Evolutionary conservation across 2,888 invertebrate genomes (phyloP).

Genomic region (Torymus texanus): DNA sequence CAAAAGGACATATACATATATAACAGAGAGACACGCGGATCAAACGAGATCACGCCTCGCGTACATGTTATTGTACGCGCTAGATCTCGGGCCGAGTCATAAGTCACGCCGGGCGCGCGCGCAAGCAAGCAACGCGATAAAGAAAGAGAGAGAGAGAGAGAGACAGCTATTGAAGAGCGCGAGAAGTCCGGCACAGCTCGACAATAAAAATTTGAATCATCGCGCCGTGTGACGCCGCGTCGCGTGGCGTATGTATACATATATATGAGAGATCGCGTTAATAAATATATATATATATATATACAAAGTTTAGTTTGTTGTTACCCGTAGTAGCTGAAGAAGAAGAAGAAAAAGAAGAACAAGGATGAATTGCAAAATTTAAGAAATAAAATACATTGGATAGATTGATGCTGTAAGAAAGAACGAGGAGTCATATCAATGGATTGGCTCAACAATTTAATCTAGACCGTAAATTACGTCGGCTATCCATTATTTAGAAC

Average conservation of each 20-base stretch:
- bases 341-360: neutral
- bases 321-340: neutral
- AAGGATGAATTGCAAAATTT: neutral
- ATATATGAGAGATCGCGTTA: too few relatives aligned
- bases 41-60: constrained; percentile 31
- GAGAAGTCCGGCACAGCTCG: neutral
- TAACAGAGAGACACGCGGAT: neutral
- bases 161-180: constrained; percentile 45
- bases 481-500: constrained; percentile 40
- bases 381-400: constrained; percentile 1
- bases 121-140: neutral
- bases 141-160: too few relatives aligned
- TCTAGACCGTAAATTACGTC: constrained; percentile 31
- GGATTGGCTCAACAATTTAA: constrained; percentile 36
- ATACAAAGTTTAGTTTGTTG: too few relatives aligned
- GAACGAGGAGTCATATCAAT: constrained; percentile 16
- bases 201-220: constrained; percentile 50
- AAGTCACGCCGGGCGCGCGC: constrained; percentile 22
- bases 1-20: neutral
- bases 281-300: too few relatives aligned
- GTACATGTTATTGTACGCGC: neutral
- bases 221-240: neutral
- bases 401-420: neutral
- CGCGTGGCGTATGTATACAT: too few relatives aligned
- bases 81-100: neutral